A percentile compares a stretch with the other conserved stretches of the same genome.
These are phyloP conservation scores for Chloropsis hardwickii DNA, from an alignment of 2,113 vertebrate species.

Conservation along the genomic window DNA sequence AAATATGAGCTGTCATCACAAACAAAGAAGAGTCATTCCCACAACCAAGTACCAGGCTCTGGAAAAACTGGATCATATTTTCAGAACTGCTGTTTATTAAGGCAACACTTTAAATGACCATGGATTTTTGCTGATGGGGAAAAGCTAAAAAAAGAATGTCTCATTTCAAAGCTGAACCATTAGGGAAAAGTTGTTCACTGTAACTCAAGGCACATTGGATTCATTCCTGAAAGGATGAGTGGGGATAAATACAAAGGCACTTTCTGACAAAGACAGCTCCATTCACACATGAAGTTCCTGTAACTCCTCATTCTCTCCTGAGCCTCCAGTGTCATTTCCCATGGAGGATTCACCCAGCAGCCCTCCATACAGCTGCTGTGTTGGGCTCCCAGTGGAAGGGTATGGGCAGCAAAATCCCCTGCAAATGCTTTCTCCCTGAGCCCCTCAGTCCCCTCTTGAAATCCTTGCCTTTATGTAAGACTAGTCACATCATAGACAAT, in stretches of 20 bases:
- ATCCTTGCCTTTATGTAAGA: not conserved
- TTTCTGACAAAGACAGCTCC: not conserved
- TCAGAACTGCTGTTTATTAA: not conserved
- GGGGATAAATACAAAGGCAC: not conserved
- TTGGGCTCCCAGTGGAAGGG: not conserved
- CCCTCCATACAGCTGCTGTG: not conserved
- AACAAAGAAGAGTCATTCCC: not conserved
- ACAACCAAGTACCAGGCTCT: not conserved
- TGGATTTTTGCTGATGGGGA: not conserved
- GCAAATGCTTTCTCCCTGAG: not conserved
- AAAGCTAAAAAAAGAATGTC: not conserved
- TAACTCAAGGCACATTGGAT: not conserved
- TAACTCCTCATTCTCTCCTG: not conserved
- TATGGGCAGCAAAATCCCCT: not conserved
- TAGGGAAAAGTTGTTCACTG: not conserved
- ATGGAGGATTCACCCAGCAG: not conserved
- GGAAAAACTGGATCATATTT: not conserved
- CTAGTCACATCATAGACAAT: not conserved
- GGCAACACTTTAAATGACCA: not conserved
- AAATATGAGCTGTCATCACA: not conserved
- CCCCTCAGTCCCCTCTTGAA: not conserved
- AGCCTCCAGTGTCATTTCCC: not conserved
- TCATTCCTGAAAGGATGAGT: not conserved
- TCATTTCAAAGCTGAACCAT: not conserved
- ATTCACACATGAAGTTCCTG: rapidly evolving